Evolutionary conservation across 2,888 invertebrate species (phyloP), one percentile per base, ranked within the genome.

Genomic region (Nymphalis polychloros): DNA sequence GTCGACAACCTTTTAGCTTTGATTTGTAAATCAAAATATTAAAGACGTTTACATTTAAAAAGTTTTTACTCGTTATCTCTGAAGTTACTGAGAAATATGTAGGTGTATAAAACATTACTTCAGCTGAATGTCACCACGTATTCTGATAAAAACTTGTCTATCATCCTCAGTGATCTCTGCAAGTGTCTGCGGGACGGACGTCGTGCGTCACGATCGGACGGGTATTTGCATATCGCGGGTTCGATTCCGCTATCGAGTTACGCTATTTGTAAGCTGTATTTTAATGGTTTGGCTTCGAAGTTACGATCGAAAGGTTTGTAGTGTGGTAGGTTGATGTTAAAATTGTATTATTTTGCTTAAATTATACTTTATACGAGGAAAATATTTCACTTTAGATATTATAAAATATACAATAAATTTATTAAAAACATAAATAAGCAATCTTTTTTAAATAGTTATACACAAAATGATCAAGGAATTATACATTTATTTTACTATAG

Each of bases 151-250:
- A 71, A 70, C 67, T 68, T 74, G 75, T 71, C 70, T 77, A 81
- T 81, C 79, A 75, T 64, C 60, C 69, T 63, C 73, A 61, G 68
- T 74, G 72, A 81, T 79, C 75, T 80, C 74, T 75, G 77, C 83
- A 85, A 84, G 84, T 89, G 88, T 87, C 86, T 80, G 81, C 81
- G 77, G 83, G 84, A 81, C 83, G 87, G 83, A 80, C 88, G 88
- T 90, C 91, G 91, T 91, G 91, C 86, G 87, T 90, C 91, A 92
- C 91, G 91, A 90, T 90, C 88, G 85, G 89, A 87, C 85, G 84
- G 80, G 83, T 84, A 91, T 92, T 92, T 85, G 86, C 90, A 92
- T 91, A 91, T 90, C 90, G 85, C 85, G 79, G 84, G 79, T 87
- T 87, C 84, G 89, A 89, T 89, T 88, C 85, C 82, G 81, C 83